Evolutionary conservation across 2,113 vertebrate genomes (phyloP).

Genomic region (Tachuris rubrigastra): DNA sequence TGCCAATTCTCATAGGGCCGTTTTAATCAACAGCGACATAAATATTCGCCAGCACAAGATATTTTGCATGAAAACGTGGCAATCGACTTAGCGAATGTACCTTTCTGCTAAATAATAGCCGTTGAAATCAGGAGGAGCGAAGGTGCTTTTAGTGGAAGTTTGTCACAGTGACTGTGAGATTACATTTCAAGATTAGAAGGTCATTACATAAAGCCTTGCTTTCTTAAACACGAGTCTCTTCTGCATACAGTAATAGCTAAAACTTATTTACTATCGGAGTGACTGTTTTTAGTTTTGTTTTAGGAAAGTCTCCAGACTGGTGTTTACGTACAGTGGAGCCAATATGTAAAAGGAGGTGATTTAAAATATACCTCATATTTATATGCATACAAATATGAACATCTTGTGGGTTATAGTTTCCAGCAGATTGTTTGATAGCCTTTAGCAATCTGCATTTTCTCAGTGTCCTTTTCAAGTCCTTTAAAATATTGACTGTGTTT

Average conservation of each 20-base stretch:
- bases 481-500: neutral
- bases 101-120: neutral
- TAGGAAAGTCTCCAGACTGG: neutral
- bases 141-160: conserved; percentile 25
- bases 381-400: neutral
- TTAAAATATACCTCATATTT: neutral
- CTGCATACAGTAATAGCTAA: neutral
- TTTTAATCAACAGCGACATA: neutral
- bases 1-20: rapidly evolving
- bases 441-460: neutral
- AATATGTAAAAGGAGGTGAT: neutral
- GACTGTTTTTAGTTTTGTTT: neutral
- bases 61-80: neutral
- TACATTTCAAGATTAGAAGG: neutral
- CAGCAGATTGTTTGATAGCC: neutral
- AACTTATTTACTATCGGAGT: neutral
- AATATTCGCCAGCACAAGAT: neutral
- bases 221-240: neutral
- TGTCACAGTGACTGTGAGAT: neutral
- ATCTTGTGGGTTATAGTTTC: neutral
- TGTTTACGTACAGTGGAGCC: neutral
- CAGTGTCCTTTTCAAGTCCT: neutral
- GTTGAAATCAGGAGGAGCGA: neutral
- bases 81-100: neutral
- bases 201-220: neutral